phyloP scores from a whole-genome alignment of 2,797 vertebrate genomes.

The Tenualosa ilisha region DNA sequence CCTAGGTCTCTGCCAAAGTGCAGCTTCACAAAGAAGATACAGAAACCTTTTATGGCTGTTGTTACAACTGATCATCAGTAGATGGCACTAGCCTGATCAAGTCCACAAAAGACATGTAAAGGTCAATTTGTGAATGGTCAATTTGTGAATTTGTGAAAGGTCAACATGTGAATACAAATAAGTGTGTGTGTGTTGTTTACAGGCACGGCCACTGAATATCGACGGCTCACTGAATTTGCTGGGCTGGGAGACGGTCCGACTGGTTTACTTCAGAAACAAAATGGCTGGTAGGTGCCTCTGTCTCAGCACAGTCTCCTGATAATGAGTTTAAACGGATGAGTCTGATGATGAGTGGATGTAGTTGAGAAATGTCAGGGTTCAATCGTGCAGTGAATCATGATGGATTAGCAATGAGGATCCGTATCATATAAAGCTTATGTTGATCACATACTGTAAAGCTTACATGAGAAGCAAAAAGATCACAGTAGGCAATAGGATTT shows the following conservation, averaged over 20 bases:
- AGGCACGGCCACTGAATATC: constrained; percentile 92
- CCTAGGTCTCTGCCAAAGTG: neutral
- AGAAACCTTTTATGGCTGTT: neutral
- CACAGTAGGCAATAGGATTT: neutral
- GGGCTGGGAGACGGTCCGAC: constrained; percentile 90
- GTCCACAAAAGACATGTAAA: neutral
- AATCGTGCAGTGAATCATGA: constrained; percentile 21
- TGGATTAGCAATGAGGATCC: neutral
- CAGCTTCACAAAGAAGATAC: neutral
- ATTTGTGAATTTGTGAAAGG: no score
- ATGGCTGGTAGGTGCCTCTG: constrained; percentile 83
- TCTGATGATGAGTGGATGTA: neutral
- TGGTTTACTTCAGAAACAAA: constrained; percentile 98
- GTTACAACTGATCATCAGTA: neutral
- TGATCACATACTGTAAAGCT: neutral
- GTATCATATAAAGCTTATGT: neutral
- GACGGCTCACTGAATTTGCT: constrained; percentile 95
- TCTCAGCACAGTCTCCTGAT: neutral
- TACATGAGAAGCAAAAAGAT: neutral
- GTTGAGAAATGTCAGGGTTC: neutral
- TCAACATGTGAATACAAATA: neutral
- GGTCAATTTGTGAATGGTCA: neutral
- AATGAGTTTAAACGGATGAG: neutral
- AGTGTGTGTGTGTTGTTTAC: constrained; percentile 14
- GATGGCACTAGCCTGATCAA: neutral